phyloP scores from a whole-genome alignment of 2,888 invertebrate genomes.

The Lacanobia oleracea region DNA sequence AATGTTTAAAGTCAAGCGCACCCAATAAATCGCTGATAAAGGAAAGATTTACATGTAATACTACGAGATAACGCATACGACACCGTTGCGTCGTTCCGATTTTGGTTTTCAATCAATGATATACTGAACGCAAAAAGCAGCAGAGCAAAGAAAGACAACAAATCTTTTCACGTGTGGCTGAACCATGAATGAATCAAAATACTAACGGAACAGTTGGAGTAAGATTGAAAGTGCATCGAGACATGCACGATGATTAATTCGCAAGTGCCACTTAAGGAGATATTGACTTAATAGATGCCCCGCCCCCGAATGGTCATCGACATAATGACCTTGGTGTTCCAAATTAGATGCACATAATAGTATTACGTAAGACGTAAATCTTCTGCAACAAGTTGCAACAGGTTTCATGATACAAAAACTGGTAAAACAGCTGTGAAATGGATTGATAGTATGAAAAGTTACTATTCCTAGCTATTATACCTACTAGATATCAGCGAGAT shows the following conservation, averaged over 20 bases:
- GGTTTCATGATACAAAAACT: slow-evolving; percentile 77
- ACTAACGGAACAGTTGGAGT: slow-evolving; percentile 75
- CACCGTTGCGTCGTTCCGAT: slow-evolving; percentile 78
- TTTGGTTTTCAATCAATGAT: slow-evolving; percentile 74
- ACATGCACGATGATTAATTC: slow-evolving; percentile 84
- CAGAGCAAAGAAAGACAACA: slow-evolving; percentile 60
- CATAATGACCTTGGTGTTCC: slow-evolving; percentile 78
- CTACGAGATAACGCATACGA: slow-evolving; percentile 79
- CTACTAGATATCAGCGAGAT: slow-evolving; percentile 59
- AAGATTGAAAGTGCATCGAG: slow-evolving; percentile 87
- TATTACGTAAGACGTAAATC: slow-evolving; percentile 79
- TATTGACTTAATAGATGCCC: slow-evolving; percentile 82
- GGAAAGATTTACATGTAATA: slow-evolving; percentile 81
- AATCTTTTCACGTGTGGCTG: slow-evolving; percentile 60
- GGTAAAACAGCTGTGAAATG: slow-evolving; percentile 78
- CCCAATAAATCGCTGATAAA: slow-evolving; percentile 88
- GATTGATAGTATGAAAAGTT: slow-evolving; percentile 67
- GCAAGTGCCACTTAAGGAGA: slow-evolving; percentile 83
- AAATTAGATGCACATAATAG: slow-evolving; percentile 81
- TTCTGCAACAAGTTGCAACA: slow-evolving; percentile 84
- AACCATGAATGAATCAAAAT: slow-evolving; percentile 78
- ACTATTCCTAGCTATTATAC: slow-evolving; percentile 30
- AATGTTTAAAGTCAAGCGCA: slow-evolving; percentile 82
- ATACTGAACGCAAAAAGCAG: slow-evolving; percentile 62
- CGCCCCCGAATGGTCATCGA: slow-evolving; percentile 80